Base-by-base conservation (phyloP, 2,888 invertebrate species). In the Petrophora chlorosata region DNA sequence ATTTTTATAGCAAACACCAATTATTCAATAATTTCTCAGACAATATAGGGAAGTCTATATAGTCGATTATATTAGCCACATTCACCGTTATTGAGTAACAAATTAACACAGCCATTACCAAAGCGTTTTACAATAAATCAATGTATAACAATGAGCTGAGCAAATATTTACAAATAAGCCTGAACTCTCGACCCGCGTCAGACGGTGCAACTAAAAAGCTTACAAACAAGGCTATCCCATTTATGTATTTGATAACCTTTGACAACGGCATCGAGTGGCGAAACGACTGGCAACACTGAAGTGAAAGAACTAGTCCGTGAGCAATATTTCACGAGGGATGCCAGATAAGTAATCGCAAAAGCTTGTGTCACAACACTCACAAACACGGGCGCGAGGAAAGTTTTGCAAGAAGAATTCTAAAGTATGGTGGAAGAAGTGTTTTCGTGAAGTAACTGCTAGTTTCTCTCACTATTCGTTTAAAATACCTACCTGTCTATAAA, bases 261-360 rank as follows among this genome's bases (percentile, higher is more conserved):
- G 74, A 68, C 64, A 70, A 61, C 63, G 64, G 58, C 59, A 63
- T 67, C 62, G 65, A 67, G 61, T 82, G 79, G 70, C 67, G 82
- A 83, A 82, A 85, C 69, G 56, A 59, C 65, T 77, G 15, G 28
- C 45, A 80, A 80, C n/a, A 83, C 70, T 56, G 60, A 61, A 65
- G 69, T 67, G 70, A 70, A 67, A 64, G 70, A 76, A 79, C 79
- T 82, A 77, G 79, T 77, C 74, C 77, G 76, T 70, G 82, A 77
- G 72, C 74, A 76, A 78, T 80, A 79, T 78, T 81, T 79, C 78
- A 76, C 71, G 72, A 73, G 73, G 73, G 70, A 73, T 70, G 61
- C 68, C 65, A 76, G 88, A 88, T 88, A 86, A 84, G 79, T 67
- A 69, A 81, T 81, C 76, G 72, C 77, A 80, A 82, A 80, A 81